These are phyloP conservation scores for Chlorodrepanis virens DNA, from an alignment of 2,113 vertebrate genomes.

Conservation along the genomic window DNA sequence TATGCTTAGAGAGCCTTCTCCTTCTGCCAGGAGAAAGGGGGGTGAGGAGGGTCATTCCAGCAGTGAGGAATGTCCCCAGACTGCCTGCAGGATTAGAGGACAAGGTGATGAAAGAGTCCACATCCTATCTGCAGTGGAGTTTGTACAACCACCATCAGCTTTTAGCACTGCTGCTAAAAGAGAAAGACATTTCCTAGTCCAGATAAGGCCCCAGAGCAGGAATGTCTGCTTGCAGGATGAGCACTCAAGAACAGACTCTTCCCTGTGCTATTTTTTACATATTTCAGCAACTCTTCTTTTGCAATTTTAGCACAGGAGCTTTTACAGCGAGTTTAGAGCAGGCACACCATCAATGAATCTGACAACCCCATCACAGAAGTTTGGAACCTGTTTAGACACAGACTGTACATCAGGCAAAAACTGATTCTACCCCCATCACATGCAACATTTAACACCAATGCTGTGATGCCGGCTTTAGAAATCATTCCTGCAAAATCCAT, in stretches of 20 bases:
- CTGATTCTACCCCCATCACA: neutral
- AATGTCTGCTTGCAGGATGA: neutral
- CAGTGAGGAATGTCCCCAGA: neutral
- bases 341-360: neutral
- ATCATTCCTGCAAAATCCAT: slow-evolving; percentile 20
- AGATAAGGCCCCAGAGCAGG: neutral
- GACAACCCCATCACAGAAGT: neutral
- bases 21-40: neutral
- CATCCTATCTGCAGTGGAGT: neutral
- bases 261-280: neutral
- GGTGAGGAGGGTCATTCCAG: neutral
- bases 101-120: neutral
- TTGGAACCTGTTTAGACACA: neutral
- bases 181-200: neutral
- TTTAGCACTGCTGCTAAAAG: neutral
- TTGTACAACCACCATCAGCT: neutral
- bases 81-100: neutral
- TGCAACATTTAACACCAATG: slow-evolving; percentile 27
- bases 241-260: neutral
- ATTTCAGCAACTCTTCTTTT: neutral
- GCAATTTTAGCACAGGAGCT: neutral
- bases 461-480: neutral
- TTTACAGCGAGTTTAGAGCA: neutral
- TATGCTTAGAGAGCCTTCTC: neutral
- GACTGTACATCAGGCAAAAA: neutral